These are phyloP conservation scores for Corvus hawaiiensis DNA, from an alignment of 2,113 vertebrate species.

Conservation along the genomic window DNA sequence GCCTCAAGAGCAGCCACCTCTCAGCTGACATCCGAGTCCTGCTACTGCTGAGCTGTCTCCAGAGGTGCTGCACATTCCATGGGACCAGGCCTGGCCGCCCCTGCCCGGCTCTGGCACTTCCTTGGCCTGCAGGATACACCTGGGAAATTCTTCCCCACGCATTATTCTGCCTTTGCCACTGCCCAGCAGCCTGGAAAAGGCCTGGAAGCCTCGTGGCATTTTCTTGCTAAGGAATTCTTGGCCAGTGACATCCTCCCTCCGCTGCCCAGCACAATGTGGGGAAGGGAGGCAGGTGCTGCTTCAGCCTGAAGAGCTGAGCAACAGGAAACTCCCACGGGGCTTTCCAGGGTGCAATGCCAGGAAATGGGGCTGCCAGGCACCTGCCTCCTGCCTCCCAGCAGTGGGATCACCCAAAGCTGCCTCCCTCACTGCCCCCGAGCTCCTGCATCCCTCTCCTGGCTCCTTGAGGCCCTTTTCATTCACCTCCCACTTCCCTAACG, in stretches of 20 bases:
- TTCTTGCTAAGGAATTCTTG: background rate
- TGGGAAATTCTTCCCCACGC: background rate
- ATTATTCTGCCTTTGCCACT: background rate
- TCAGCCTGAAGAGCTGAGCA: background rate
- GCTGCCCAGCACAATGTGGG: background rate
- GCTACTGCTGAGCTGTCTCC: background rate
- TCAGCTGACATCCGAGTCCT: background rate
- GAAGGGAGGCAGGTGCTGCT: background rate
- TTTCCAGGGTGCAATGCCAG: background rate
- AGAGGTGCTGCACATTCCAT: background rate
- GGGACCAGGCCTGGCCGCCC: background rate
- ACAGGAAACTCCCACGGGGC: background rate
- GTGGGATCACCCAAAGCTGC: background rate
- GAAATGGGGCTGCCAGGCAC: background rate
- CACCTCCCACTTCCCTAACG: accelerated
- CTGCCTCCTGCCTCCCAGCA: background rate
- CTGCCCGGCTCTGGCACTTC: background rate
- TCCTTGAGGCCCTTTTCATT: background rate
- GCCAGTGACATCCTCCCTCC: background rate
- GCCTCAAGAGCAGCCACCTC: background rate
- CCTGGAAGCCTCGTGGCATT: background rate
- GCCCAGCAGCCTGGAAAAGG: background rate
- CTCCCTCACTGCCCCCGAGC: background rate
- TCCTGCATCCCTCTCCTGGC: background rate
- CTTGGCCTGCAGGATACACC: background rate